These are phyloP conservation scores for Erinaceus europaeus DNA, from an alignment of 2,113 vertebrate genomes.

Conservation along the genomic window DNA sequence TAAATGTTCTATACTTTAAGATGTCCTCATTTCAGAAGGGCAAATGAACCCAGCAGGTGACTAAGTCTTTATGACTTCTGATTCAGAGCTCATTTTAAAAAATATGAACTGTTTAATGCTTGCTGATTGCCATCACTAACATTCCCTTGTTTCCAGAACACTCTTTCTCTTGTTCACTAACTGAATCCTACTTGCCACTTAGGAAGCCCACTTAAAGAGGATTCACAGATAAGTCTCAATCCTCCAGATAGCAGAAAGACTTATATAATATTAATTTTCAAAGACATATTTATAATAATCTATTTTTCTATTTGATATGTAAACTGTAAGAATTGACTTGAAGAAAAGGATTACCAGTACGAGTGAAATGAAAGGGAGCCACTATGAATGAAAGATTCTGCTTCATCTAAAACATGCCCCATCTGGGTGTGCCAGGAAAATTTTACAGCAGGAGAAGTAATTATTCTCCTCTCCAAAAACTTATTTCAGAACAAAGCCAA, in stretches of 20 bases:
- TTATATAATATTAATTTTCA: constrained; percentile 57
- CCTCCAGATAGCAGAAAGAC: neutral
- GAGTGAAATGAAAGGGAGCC: constrained; percentile 41
- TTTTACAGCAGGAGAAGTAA: neutral
- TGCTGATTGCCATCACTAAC: constrained; percentile 48
- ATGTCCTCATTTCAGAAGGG: constrained; percentile 64
- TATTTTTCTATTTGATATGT: constrained; percentile 39
- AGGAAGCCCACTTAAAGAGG: constrained; percentile 31
- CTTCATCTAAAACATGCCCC: constrained; percentile 13
- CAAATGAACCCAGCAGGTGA: constrained; percentile 68
- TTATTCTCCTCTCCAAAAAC: constrained; percentile 18
- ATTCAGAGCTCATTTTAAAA: constrained; percentile 61
- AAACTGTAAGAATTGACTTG: constrained; percentile 33
- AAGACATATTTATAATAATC: constrained; percentile 42
- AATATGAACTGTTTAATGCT: constrained; percentile 35
- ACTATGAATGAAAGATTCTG: neutral
- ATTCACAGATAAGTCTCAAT: neutral
- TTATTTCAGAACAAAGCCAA: constrained; percentile 31
- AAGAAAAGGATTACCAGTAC: constrained; percentile 45
- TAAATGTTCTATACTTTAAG: constrained; percentile 55
- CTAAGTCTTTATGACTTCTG: constrained; percentile 61
- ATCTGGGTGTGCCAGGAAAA: neutral
- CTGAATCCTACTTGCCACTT: constrained; percentile 22
- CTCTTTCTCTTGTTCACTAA: neutral
- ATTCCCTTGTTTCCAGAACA: constrained; percentile 15